Evolutionary conservation across 1,140 invertebrate species (phyloP), one percentile per base, ranked within the genome.

Genomic region (Frieseomelitta varia): DNA sequence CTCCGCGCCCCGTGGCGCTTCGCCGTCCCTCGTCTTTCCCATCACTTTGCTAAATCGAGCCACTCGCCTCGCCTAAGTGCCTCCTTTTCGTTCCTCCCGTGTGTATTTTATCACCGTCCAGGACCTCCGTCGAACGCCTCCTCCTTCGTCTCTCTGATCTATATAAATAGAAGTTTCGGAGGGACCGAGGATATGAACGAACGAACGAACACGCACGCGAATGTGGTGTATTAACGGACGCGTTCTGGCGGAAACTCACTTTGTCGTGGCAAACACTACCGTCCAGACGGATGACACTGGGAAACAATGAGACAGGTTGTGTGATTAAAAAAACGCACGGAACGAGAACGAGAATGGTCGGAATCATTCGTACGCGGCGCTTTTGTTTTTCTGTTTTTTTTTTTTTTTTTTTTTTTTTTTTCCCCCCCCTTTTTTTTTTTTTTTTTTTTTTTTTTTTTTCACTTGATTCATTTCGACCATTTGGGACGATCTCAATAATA

Each of bases 181-280:
- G 19, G 61, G 63, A 24, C 63, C 65, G 21, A 73, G 27, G 11
- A 34, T 2, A 27, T 1, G n/a, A 65, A 65, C 15, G n/a, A 27
- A 55, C 2, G 61, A 27, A 24, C 12, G 21, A 2, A 17, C 11
- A n/a, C 2, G 19, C 72, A 12, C 27, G 51, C 14, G 61, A 39
- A 74, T 27, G 76, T 85, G 79, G 73, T 85, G 79, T 87, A 87
- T 58, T 86, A 85, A 86, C 47, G 83, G 34, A 67, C 82, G 72
- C 85, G 56, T 81, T 80, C 39, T 84, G 67, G 72, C 76, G 86
- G 74, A 85, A 86, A 81, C 87, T 80, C 77, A 80, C 84, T 89
- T 82, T 27, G 81, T 76, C 47, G 74, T 34, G 53, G 72, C 30
- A 77, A 79, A 84, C 90, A 88, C 90, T 87, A 79, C 67, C 51